Conservation (phyloP, 2,888 invertebrate genomes). For the Drosophila rubida region DNA sequence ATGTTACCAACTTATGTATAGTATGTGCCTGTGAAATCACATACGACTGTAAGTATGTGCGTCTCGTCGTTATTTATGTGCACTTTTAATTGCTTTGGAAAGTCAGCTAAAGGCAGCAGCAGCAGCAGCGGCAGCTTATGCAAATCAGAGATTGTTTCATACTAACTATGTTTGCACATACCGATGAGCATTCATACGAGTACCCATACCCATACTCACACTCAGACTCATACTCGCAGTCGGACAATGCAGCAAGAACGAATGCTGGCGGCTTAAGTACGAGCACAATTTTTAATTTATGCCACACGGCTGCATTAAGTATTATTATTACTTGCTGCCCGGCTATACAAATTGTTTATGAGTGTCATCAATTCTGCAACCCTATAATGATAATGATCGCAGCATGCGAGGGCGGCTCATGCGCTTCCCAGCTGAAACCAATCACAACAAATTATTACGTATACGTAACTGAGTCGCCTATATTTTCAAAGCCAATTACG, state of each 20-base stretch:
- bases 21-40: constrained; percentile 1
- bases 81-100: constrained; percentile 45
- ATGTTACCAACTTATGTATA: not conserved
- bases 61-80: constrained; percentile 55
- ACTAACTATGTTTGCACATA: not conserved
- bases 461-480: no score
- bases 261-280: constrained; percentile 27
- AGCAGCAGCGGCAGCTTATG: constrained; percentile 51
- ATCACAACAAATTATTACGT: no score
- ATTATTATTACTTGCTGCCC: constrained; percentile 33
- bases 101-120: constrained; percentile 25
- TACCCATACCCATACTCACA: not conserved
- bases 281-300: constrained; percentile 46
- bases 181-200: not conserved
- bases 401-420: constrained; percentile 18
- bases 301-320: constrained; percentile 45
- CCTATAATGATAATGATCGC: constrained; percentile 35
- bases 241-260: constrained; percentile 1
- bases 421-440: not conserved
- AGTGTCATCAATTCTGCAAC: constrained; percentile 69
- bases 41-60: not conserved
- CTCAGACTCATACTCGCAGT: not conserved
- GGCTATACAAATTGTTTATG: constrained; percentile 59
- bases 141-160: constrained; percentile 13
- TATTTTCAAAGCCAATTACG: no score